Conservation (phyloP, 2,113 vertebrate species). For the Dunckerocampus dactyliophorus region DNA sequence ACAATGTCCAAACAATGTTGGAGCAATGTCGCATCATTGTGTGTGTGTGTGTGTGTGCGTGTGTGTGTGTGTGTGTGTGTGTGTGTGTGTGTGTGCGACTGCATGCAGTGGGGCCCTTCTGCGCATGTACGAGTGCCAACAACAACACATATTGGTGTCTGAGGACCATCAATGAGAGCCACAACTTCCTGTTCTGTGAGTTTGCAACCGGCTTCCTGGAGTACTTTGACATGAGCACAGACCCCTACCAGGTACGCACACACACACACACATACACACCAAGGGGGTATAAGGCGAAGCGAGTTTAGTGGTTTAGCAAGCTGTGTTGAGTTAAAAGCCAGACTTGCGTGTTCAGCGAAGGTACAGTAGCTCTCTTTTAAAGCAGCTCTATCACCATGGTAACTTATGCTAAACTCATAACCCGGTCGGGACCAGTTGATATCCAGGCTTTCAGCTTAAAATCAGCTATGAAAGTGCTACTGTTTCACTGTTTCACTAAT, state of each 20-base stretch:
- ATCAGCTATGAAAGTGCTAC: no score
- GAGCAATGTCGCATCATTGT: neutral
- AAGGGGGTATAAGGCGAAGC: no score
- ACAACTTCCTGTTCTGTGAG: constrained; percentile 98
- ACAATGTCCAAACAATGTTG: constrained; percentile 20
- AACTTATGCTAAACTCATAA: no score
- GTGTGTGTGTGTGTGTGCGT: constrained; percentile 1
- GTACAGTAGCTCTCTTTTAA: no score
- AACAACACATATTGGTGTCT: constrained; percentile 98
- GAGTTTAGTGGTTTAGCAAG: no score
- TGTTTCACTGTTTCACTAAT: no score
- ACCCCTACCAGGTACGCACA: constrained; percentile 88
- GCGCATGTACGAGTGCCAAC: constrained; percentile 97
- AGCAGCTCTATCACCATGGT: no score
- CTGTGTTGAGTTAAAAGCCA: no score
- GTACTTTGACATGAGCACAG: constrained; percentile 94
- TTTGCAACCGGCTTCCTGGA: constrained; percentile 96
- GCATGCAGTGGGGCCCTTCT: constrained; percentile 96
- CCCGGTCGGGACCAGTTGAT: no score
- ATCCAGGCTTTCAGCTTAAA: no score
- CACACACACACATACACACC: no score
- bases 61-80: neutral
- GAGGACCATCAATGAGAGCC: constrained; percentile 94
- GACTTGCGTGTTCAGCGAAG: no score
- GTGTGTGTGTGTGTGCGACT: neutral